These are phyloP conservation scores for Charadrius vociferus DNA, from an alignment of 2,113 vertebrate genomes.

Conservation along the genomic window DNA sequence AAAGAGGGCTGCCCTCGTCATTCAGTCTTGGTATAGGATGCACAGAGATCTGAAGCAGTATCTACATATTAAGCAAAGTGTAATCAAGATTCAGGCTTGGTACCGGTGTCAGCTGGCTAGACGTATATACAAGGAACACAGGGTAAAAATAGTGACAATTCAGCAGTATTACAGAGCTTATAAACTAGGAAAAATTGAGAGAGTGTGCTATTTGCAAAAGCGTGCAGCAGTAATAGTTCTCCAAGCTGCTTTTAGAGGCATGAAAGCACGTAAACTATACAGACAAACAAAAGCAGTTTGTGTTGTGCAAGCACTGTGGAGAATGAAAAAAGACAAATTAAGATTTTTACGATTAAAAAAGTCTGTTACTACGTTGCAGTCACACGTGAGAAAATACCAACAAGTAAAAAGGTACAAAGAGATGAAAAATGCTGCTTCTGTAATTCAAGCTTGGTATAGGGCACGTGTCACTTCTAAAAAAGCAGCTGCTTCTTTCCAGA, in stretches of 20 bases:
- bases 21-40: slow-evolving; percentile 89
- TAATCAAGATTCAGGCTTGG: slow-evolving; percentile 73
- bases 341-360: slow-evolving; percentile 58
- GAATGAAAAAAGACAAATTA: slow-evolving; percentile 54
- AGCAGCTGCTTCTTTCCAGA: slow-evolving; percentile 53
- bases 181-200: slow-evolving; percentile 5
- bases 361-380: slow-evolving; percentile 56
- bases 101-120: slow-evolving; percentile 63
- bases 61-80: not conserved
- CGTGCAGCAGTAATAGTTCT: slow-evolving; percentile 47
- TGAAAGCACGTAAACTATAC: slow-evolving; percentile 26
- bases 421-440: slow-evolving; percentile 47
- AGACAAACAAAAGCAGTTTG: slow-evolving; percentile 36
- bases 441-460: slow-evolving; percentile 67
- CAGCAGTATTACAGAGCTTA: slow-evolving; percentile 70
- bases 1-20: slow-evolving; percentile 72
- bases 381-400: slow-evolving; percentile 66
- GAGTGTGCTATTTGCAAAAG: slow-evolving; percentile 56
- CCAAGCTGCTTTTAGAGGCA: slow-evolving; percentile 69
- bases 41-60: slow-evolving; percentile 53
- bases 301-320: slow-evolving; percentile 70
- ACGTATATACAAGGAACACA: slow-evolving; percentile 24
- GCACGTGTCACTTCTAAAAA: not conserved
- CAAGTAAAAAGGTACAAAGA: slow-evolving; percentile 64
- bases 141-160: slow-evolving; percentile 42